Evolutionary conservation across 2,888 invertebrate genomes (phyloP).

Genomic region (Cartodere bifasciata): DNA sequence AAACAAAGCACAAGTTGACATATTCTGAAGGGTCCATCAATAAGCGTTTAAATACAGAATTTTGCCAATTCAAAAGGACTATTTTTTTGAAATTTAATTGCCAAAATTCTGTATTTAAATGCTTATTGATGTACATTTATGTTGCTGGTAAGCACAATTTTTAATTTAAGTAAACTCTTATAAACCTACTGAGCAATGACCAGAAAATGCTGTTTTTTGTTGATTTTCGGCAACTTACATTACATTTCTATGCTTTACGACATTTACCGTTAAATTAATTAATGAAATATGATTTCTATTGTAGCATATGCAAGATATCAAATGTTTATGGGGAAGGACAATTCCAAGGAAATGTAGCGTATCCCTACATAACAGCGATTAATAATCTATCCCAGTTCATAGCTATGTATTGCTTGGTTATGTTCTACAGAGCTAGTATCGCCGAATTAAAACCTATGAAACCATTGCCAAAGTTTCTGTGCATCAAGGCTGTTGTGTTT

Average conservation of each 20-base stretch:
- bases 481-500: slow-evolving; percentile 95
- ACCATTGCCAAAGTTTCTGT: slow-evolving; percentile 89
- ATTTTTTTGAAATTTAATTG: too few species aligned
- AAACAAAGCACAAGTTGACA: too few species aligned
- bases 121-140: too few species aligned
- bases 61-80: too few species aligned
- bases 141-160: too few species aligned
- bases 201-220: too few species aligned
- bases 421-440: slow-evolving; percentile 84
- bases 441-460: slow-evolving; percentile 82
- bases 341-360: slow-evolving; percentile 73
- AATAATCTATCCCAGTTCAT: slow-evolving; percentile 92
- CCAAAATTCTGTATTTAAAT: too few species aligned
- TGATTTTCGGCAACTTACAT: too few species aligned
- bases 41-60: too few species aligned
- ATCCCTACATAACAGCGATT: slow-evolving; percentile 72
- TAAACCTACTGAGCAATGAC: too few species aligned
- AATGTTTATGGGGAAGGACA: slow-evolving; percentile 87
- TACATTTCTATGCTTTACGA: slow-evolving; percentile 5
- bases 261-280: slow-evolving; percentile 2
- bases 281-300: not conserved
- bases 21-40: too few species aligned
- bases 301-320: slow-evolving; percentile 68
- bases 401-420: slow-evolving; percentile 91
- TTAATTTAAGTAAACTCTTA: too few species aligned